Conservation (phyloP, 2,797 vertebrate genomes). For the Cheirogaleus major region DNA sequence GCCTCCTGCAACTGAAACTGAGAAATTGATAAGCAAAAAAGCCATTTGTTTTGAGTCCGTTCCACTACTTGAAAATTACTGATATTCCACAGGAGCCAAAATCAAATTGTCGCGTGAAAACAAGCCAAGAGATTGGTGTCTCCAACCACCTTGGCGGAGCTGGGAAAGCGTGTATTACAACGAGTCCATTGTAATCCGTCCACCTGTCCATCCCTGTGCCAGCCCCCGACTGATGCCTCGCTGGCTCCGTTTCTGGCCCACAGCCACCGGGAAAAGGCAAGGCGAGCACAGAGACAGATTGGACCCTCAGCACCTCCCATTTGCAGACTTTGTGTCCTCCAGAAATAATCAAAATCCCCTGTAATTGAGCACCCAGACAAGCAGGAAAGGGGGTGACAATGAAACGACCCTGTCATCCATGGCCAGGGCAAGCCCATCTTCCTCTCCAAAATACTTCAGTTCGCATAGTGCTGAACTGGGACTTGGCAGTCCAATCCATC, state of each 20-base stretch:
- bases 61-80: not conserved
- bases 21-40: not conserved
- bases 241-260: not conserved
- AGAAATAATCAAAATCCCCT: not conserved
- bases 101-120: not conserved
- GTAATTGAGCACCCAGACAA: not conserved
- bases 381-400: not conserved
- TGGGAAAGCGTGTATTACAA: not conserved
- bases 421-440: not conserved
- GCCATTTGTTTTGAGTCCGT: not conserved
- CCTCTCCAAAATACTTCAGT: not conserved
- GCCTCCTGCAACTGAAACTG: not conserved
- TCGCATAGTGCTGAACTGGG: not conserved
- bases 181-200: not conserved
- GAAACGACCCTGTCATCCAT: not conserved
- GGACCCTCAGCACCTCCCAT: not conserved
- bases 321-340: not conserved
- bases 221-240: accelerated
- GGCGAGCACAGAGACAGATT: not conserved
- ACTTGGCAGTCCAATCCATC: not conserved
- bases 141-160: not conserved
- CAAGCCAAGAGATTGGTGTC: not conserved
- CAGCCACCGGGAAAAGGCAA: not conserved
- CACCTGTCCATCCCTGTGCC: not conserved
- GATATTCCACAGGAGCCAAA: not conserved